Percentiles rank a stretch among this genome's conserved stretches.
Evolutionary conservation across 2,888 invertebrate species (phyloP).

Genomic region (Lasioglossum villosulum): DNA sequence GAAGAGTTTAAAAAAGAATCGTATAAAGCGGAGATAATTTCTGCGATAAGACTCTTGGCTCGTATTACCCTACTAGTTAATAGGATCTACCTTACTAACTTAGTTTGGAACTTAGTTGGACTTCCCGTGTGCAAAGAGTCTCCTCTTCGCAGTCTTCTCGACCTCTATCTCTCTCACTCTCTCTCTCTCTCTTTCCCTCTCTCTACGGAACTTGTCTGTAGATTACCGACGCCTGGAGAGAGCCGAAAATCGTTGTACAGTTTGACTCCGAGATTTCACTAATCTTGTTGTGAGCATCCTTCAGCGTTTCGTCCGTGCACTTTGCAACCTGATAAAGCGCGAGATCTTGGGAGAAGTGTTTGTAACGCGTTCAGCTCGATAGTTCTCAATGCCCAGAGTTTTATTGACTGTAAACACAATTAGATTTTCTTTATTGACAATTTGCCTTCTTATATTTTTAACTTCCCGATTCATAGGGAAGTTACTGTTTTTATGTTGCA

Average conservation of each 20-base stretch:
- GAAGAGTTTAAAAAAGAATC: slow-evolving; percentile 66
- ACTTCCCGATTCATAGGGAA: no score
- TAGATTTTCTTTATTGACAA: no score
- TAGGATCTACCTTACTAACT: slow-evolving; percentile 77
- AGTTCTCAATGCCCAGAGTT: not conserved
- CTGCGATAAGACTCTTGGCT: slow-evolving; percentile 76
- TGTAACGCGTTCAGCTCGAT: not conserved
- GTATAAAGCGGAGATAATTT: slow-evolving; percentile 76
- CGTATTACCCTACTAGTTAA: slow-evolving; percentile 76
- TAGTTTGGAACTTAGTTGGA: slow-evolving; percentile 74
- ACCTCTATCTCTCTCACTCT: slow-evolving; percentile 15
- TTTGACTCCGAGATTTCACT: slow-evolving; percentile 67
- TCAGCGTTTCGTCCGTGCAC: slow-evolving; percentile 34
- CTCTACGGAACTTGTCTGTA: slow-evolving; percentile 45
- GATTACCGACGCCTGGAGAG: slow-evolving; percentile 63
- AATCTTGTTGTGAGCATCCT: slow-evolving; percentile 54
- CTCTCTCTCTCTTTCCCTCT: slow-evolving; percentile 9
- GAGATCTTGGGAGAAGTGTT: slow-evolving; percentile 6
- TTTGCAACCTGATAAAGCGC: slow-evolving; percentile 20
- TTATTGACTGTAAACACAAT: not conserved
- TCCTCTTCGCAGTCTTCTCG: slow-evolving; percentile 55
- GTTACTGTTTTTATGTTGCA: no score
- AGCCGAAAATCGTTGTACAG: slow-evolving; percentile 63
- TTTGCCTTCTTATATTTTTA: no score
- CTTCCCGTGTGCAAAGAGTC: slow-evolving; percentile 65